Evolutionary conservation across 1,140 invertebrate species (phyloP).

Genomic region (Hylaeus volcanicus): DNA sequence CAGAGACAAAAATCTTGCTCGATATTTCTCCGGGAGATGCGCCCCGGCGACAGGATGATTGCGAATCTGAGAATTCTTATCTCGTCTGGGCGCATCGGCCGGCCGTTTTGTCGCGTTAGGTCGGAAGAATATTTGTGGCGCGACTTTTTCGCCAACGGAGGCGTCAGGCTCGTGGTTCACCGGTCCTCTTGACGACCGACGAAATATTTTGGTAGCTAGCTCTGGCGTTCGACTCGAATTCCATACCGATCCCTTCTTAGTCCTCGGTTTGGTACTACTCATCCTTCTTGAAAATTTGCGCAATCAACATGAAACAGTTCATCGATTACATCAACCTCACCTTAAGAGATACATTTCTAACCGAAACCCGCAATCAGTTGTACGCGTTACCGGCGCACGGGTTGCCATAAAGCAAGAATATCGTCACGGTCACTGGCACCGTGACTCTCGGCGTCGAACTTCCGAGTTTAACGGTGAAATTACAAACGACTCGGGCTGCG

Average conservation of each 20-base stretch:
- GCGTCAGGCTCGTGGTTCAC: background rate
- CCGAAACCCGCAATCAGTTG: background rate
- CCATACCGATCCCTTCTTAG: no score
- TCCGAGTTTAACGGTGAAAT: conserved; percentile 42
- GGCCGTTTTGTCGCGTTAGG: conserved; percentile 42
- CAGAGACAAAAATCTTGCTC: conserved; percentile 44
- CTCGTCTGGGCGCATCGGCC: background rate
- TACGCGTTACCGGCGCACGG: background rate
- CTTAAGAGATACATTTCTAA: background rate
- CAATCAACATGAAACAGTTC: no score
- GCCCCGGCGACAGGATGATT: conserved; percentile 38
- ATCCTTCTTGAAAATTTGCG: no score
- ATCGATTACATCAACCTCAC: no score
- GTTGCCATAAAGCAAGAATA: background rate
- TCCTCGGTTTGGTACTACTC: no score
- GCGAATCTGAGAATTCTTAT: conserved; percentile 47
- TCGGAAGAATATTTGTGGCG: conserved; percentile 34
- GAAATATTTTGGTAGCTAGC: no score
- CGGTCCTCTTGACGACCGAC: no score
- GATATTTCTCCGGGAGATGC: conserved; percentile 42
- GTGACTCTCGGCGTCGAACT: conserved; percentile 20
- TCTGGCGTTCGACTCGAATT: no score
- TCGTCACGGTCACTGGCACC: conserved; percentile 38
- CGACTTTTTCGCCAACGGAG: background rate
- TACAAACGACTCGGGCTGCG: background rate